Percentiles rank a stretch among this genome's conserved stretches.
Evolutionary conservation across 2,797 vertebrate genomes (phyloP).

Genomic region (Lindbergichthys nudifrons): DNA sequence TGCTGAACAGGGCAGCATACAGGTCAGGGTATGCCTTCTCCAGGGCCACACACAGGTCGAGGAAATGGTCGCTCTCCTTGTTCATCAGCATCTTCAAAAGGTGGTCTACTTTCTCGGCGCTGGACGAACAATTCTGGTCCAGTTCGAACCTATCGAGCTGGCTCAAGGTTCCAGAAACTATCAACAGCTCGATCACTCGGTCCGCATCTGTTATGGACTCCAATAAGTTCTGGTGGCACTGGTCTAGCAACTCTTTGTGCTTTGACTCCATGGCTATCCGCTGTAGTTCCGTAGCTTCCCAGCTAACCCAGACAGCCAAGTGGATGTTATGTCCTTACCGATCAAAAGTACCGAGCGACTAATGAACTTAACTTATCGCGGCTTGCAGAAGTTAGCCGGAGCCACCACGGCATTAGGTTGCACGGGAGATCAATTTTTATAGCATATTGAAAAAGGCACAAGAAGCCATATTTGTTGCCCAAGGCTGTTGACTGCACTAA

Average conservation of each 20-base stretch:
- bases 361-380: slow-evolving; percentile 75
- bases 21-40: slow-evolving; percentile 98
- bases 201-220: slow-evolving; percentile 95
- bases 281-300: slow-evolving; percentile 84
- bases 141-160: slow-evolving; percentile 90
- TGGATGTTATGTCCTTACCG: slow-evolving; percentile 68
- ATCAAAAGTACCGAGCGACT: slow-evolving; percentile 79
- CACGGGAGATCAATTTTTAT: slow-evolving; percentile 78
- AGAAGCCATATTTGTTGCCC: slow-evolving; percentile 90
- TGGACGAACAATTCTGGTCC: slow-evolving; percentile 89
- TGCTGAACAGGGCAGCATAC: slow-evolving; percentile 89
- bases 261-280: slow-evolving; percentile 92
- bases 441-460: slow-evolving; percentile 84
- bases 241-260: slow-evolving; percentile 96
- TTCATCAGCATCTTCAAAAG: slow-evolving; percentile 94
- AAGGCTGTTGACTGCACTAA: slow-evolving; percentile 88
- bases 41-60: slow-evolving; percentile 94
- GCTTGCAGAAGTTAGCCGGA: slow-evolving; percentile 83
- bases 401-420: slow-evolving; percentile 78
- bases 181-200: slow-evolving; percentile 91
- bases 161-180: slow-evolving; percentile 91
- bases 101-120: slow-evolving; percentile 92
- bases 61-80: slow-evolving; percentile 97
- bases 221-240: slow-evolving; percentile 94
- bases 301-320: slow-evolving; percentile 78